phyloP scores from a whole-genome alignment of 30 jellyfish, hydroid and myxozoan species.

The Clytia hemisphaerica region DNA sequence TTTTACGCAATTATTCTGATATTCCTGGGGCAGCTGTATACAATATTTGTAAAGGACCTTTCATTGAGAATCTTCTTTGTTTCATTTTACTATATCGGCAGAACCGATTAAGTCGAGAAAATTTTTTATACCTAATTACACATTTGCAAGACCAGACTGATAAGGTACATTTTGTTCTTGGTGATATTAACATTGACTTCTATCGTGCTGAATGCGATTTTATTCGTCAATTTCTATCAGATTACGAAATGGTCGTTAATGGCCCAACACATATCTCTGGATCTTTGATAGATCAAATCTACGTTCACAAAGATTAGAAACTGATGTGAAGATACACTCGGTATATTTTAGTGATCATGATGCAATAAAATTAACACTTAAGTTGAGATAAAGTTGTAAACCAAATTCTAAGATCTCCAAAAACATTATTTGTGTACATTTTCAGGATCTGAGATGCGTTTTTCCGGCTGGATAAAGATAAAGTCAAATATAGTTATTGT shows the following conservation, averaged over 20 bases:
- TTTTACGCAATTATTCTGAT: neutral
- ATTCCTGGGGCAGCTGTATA: neutral
- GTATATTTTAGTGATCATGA: slow-evolving; percentile 13
- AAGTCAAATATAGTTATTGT: too few species aligned
- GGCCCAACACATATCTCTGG: slow-evolving; percentile 30
- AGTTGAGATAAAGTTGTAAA: too few species aligned
- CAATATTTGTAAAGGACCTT: neutral
- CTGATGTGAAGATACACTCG: neutral
- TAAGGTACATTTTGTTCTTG: neutral
- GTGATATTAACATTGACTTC: slow-evolving; percentile 11
- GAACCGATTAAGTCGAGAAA: neutral
- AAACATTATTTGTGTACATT: too few species aligned
- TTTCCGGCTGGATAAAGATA: too few species aligned
- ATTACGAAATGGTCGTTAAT: neutral
- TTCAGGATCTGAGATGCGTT: too few species aligned
- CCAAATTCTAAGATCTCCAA: too few species aligned
- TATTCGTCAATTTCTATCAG: neutral
- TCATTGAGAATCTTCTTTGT: neutral
- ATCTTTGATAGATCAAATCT: slow-evolving; percentile 15
- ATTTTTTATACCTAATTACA: neutral
- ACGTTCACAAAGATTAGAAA: neutral
- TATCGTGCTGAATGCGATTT: neutral
- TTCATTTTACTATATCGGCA: neutral
- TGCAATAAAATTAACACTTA: slow-evolving; percentile 9
- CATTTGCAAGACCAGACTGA: neutral